Percentiles rank a stretch among this genome's conserved stretches.
Conservation (phyloP, 2,888 invertebrate genomes). For the Ganaspis brasiliensis region DNA sequence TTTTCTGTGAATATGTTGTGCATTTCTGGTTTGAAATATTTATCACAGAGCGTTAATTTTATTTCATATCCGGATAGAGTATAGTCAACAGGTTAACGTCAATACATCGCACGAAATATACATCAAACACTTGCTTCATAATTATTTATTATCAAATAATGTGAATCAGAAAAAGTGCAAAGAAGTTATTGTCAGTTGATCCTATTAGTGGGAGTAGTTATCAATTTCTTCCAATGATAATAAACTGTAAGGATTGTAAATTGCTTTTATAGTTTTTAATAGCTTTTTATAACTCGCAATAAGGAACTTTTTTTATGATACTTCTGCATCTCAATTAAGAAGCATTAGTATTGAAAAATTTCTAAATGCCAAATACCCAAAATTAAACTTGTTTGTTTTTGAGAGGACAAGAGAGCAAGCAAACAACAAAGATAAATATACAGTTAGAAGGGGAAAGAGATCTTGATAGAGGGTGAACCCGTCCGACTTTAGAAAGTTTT, state of each 20-base stretch:
- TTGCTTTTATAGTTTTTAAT: no score
- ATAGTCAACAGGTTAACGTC: neutral
- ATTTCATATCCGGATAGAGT: constrained; percentile 18
- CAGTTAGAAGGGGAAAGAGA: constrained; percentile 11
- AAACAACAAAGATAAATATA: neutral
- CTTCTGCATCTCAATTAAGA: no score
- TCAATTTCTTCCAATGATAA: no score
- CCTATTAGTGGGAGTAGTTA: no score
- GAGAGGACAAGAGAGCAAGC: neutral
- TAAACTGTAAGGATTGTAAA: no score
- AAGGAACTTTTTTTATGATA: no score
- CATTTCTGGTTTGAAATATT: constrained; percentile 18
- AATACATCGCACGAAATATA: neutral
- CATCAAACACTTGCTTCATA: neutral
- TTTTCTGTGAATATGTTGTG: constrained; percentile 4
- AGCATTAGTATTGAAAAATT: no score
- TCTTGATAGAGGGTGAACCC: neutral
- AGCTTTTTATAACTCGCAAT: no score
- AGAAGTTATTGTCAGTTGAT: neutral
- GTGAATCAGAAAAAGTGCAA: constrained; percentile 3
- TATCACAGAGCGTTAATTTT: constrained; percentile 27
- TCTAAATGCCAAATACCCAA: neutral
- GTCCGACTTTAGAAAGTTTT: constrained; percentile 30
- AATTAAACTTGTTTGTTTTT: neutral
- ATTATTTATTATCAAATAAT: neutral